Base-by-base conservation (phyloP, 2,888 invertebrate species). In the Zygothrica quintamaculata region DNA sequence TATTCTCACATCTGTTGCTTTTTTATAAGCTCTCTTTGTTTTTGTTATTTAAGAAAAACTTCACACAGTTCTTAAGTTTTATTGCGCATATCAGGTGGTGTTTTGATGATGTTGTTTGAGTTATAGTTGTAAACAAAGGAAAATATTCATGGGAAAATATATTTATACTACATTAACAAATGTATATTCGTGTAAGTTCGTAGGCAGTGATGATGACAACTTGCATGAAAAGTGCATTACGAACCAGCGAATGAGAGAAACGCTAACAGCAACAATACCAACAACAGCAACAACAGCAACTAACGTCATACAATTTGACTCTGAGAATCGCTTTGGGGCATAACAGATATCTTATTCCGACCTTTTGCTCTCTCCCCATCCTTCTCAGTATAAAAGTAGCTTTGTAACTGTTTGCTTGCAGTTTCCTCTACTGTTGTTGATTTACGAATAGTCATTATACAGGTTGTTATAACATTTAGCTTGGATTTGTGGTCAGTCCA, bases 81-180 rank as follows among this genome's bases (percentile, higher is more conserved):
- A 50, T 44, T 34, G 47, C 40, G 43, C 40, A 52, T 65, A 77
- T 69, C 75, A 73, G 77, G 53, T 74, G 70, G 31, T 56, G 31
- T 66, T 8, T 34, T 53, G 12, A 34, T 43, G 18, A 53, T 43
- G 8, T 25, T 36, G 13, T 33, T 22, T 37, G 43, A 39, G 31
- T 37, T 48, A 47, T 9, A 50, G 62, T 42, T 71, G 46, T 18
- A 75, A 46, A 77, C 84, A 79, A 84, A 67, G 60, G 56, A 57
- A 75, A 59, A 55, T 40, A 44, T 72, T 67, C 77, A 77, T 77
- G 77, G 80, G 77, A 77, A 77, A 75, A 22, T 67, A 56, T 51
- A 56, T 65, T 60, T 48, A 66, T 42, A 74, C n/a, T n/a, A n/a
- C n/a, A n/a, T n/a, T n/a, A n/a, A n/a, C n/a, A n/a, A n/a, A n/a